Conservation (phyloP, 1,140 invertebrate species). For the Brachionus asplanchnoidis region DNA sequence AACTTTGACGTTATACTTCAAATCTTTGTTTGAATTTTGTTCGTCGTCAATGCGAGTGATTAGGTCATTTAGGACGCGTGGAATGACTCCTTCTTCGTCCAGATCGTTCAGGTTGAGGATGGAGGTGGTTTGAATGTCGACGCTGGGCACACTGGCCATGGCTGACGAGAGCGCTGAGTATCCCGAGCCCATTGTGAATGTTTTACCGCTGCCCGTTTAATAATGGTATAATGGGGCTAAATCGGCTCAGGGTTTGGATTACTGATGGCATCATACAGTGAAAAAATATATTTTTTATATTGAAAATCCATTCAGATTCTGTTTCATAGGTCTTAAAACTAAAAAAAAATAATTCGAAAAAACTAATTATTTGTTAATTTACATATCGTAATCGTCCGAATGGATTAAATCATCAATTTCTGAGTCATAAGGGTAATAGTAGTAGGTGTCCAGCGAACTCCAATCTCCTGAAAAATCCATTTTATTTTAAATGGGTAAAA, state of each 20-base stretch:
- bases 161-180: too few species aligned
- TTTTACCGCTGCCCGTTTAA: slow-evolving; percentile 75
- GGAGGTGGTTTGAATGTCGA: too few species aligned
- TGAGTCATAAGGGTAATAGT: neutral
- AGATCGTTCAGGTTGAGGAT: too few species aligned
- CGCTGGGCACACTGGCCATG: too few species aligned
- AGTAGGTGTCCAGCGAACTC: neutral
- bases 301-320: neutral
- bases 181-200: too few species aligned
- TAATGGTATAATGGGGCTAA: neutral
- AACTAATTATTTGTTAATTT: neutral
- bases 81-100: too few species aligned
- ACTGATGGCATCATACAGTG: neutral
- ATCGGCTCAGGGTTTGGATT: neutral
- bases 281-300: neutral
- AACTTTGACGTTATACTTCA: neutral
- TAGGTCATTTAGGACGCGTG: too few species aligned
- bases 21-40: too few species aligned
- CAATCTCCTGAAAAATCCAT: slow-evolving; percentile 12
- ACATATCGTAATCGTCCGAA: neutral
- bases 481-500: neutral
- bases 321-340: neutral
- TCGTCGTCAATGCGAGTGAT: too few species aligned
- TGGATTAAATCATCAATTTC: neutral
- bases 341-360: neutral